Evolutionary conservation across 1,140 invertebrate species (phyloP).

Genomic region (Lasioglossum albipes): DNA sequence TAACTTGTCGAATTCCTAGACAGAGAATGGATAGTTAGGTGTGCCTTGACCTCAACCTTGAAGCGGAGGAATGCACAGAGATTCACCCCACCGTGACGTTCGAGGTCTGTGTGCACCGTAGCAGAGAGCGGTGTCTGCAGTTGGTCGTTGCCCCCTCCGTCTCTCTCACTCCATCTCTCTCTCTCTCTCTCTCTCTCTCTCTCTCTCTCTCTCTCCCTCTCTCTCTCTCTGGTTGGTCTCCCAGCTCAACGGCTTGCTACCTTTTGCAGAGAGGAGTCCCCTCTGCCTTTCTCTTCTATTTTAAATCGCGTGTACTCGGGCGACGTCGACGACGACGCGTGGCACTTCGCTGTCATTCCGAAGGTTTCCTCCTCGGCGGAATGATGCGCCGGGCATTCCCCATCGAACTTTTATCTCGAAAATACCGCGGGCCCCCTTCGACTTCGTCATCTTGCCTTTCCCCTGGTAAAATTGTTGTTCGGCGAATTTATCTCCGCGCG

Average conservation of each 20-base stretch:
- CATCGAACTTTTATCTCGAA: not conserved
- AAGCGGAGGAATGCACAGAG: conserved; percentile 68
- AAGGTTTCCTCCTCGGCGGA: not conserved
- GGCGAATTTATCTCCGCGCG: not conserved
- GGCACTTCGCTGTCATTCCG: not conserved
- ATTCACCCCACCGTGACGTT: conserved; percentile 65
- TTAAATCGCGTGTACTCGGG: conserved; percentile 17
- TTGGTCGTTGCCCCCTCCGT: conserved; percentile 59
- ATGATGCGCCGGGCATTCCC: not conserved
- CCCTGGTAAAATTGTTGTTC: too few relatives aligned
- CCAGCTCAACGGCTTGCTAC: conserved; percentile 27
- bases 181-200: not conserved
- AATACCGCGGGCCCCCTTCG: too few relatives aligned
- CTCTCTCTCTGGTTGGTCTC: not conserved
- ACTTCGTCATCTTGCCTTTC: not conserved
- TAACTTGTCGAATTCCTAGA: conserved; percentile 20
- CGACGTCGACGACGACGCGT: not conserved
- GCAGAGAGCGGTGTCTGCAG: conserved; percentile 47
- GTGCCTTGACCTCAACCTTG: conserved; percentile 76
- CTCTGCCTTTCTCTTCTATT: conserved; percentile 24
- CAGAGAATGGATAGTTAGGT: conserved; percentile 64
- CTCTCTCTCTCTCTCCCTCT: conserved; percentile 23
- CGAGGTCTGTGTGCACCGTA: conserved; percentile 32
- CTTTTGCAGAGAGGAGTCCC: not conserved
- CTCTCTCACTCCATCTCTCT: conserved; percentile 22